These are phyloP conservation scores for Idaea aversata DNA, from an alignment of 2,888 invertebrate genomes.

Conservation along the genomic window DNA sequence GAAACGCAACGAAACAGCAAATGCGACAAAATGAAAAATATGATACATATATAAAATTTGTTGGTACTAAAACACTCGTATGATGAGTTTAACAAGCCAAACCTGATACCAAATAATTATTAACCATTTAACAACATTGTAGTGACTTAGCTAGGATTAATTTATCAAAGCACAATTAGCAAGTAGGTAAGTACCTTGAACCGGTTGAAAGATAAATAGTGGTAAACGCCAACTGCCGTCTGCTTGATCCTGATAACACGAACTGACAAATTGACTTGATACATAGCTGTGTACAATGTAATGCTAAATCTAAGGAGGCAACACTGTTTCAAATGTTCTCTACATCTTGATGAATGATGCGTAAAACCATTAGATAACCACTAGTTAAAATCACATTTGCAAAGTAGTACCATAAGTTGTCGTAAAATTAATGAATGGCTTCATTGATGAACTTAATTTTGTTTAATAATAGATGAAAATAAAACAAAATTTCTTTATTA, in stretches of 20 bases:
- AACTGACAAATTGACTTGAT: constrained; percentile 49
- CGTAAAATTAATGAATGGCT: background rate
- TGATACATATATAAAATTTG: no score
- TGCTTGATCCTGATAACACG: constrained; percentile 50
- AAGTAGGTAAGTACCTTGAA: constrained; percentile 34
- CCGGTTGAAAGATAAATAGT: constrained; percentile 50
- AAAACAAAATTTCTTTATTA: background rate
- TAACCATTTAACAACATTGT: background rate
- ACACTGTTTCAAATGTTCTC: background rate
- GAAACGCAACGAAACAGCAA: background rate
- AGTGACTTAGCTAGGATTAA: constrained; percentile 32
- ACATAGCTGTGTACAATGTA: background rate
- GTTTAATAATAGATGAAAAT: no score
- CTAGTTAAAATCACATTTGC: background rate
- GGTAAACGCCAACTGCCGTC: constrained; percentile 47
- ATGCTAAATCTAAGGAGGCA: constrained; percentile 7
- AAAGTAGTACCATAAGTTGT: background rate
- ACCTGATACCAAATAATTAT: background rate
- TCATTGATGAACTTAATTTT: background rate
- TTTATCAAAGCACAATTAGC: constrained; percentile 56
- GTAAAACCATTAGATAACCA: background rate
- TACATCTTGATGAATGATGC: background rate
- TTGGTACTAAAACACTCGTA: background rate
- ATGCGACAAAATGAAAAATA: background rate
- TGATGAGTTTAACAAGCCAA: background rate